Base-by-base conservation (phyloP, 2,888 invertebrate genomes). In the Lepidonotus clava region DNA sequence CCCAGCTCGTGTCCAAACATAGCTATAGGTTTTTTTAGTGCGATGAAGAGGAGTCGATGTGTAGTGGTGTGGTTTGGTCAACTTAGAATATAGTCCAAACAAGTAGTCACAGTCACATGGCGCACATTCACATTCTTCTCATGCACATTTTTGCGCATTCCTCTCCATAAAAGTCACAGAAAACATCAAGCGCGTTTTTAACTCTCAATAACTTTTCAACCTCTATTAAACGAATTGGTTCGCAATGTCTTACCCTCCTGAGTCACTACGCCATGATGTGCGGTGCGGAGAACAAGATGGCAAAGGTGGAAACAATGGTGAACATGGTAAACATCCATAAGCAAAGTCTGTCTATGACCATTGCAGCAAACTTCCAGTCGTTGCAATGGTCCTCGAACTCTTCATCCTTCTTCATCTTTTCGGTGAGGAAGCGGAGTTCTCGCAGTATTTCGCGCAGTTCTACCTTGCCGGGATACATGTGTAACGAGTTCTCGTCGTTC, bases 291-390 rank as follows among this genome's bases (percentile, higher is more conserved):
- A 91, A 90, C 85, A 94, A 88, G 76, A 93, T 92, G 56, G 91
- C 92, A 36, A 91, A 87, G 6, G 96, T 98, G 4, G 94, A 98
- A 96, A 97, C 97, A 95, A 98, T 97, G 95, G 93, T 94, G 77
- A 93, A 92, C 11, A 92, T 86, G 11, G 92, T 97, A 96, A 98
- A 99, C 94, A 98, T 96, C 95, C 98, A 97, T 95, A 99, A 96
- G 95, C 98, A 98, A 95, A 98, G 96, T 96, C 98, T 96, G 95
- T 99, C 98, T 94, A 99, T 98, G 94, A 98, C 98, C 98, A 98
- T 98, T 90, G 98, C 98, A 87, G 98, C 98, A 94, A 98, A 99
- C 95, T 98, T 98, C 98, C 98, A 98, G 95, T 99, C 98, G 95
- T 97, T 98, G 92, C 98, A 98, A 90, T 98, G 96, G 95, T 97